Conservation (phyloP, 2,113 vertebrate genomes). For the Ceuthmochares aereus region DNA sequence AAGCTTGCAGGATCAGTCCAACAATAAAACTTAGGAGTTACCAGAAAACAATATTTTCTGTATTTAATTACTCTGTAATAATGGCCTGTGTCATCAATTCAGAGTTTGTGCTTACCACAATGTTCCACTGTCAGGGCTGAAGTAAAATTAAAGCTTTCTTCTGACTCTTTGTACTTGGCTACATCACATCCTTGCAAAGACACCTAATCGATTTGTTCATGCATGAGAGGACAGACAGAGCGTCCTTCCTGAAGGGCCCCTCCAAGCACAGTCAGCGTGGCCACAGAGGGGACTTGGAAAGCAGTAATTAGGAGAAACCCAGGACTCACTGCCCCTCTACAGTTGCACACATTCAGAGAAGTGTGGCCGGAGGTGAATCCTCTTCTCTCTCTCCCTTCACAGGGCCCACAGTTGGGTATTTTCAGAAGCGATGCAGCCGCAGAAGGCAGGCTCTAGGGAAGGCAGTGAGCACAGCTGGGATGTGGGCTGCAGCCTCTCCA, state of each 20-base stretch:
- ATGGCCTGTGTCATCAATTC: neutral
- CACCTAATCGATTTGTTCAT: conserved; percentile 43
- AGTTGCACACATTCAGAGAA: neutral
- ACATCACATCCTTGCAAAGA: neutral
- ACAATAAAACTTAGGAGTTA: neutral
- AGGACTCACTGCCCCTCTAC: neutral
- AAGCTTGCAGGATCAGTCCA: neutral
- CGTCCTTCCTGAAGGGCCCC: conserved; percentile 6
- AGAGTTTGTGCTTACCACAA: neutral
- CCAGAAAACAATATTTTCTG: conserved; percentile 2
- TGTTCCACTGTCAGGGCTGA: neutral
- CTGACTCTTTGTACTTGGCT: neutral
- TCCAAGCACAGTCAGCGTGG: neutral
- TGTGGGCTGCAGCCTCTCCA: neutral
- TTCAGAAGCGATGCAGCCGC: neutral
- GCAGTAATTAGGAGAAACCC: conserved; percentile 44
- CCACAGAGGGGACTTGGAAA: conserved; percentile 32
- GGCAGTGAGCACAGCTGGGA: neutral
- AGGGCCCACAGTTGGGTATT: neutral
- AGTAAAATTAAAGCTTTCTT: conserved; percentile 3
- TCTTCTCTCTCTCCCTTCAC: neutral
- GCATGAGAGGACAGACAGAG: conserved; percentile 43
- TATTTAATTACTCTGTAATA: conserved; percentile 54
- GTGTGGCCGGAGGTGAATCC: neutral
- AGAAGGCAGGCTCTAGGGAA: neutral